These are phyloP conservation scores for Crocuta crocuta DNA, from an alignment of 2,113 vertebrate genomes.

Conservation along the genomic window DNA sequence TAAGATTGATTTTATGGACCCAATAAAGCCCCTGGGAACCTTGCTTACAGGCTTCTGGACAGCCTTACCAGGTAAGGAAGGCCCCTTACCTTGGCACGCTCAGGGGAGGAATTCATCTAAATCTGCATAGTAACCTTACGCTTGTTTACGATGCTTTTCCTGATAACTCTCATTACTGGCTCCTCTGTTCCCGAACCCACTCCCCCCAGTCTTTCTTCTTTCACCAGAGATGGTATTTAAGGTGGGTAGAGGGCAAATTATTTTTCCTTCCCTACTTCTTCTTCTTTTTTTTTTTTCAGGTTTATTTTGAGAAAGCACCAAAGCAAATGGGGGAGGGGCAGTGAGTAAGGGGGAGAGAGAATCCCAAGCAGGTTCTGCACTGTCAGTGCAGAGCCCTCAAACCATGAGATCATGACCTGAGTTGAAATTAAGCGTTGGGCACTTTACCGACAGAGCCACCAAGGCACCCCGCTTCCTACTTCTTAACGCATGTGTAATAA, in stretches of 20 bases:
- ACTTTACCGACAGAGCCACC: too few relatives aligned
- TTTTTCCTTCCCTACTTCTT: background rate
- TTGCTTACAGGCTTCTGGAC: background rate
- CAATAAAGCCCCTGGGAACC: background rate
- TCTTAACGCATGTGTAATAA: background rate
- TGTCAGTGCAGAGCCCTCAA: too few relatives aligned
- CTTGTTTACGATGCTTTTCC: background rate
- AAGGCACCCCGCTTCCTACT: too few relatives aligned
- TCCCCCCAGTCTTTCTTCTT: background rate
- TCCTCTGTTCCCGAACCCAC: too few relatives aligned
- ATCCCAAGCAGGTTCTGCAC: too few relatives aligned
- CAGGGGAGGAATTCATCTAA: background rate
- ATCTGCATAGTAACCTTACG: background rate
- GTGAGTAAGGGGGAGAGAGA: too few relatives aligned
- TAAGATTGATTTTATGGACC: background rate
- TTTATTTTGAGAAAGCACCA: too few relatives aligned
- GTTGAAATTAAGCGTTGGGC: too few relatives aligned
- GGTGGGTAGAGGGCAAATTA: background rate
- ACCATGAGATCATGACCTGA: too few relatives aligned
- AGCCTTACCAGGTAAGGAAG: background rate
- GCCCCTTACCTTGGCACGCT: background rate
- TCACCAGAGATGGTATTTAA: background rate
- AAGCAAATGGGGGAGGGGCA: too few relatives aligned
- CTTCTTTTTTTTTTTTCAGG: background rate
- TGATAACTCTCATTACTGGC: background rate